Evolutionary conservation across 2,113 vertebrate species (phyloP), one percentile per base, ranked within the genome.

Genomic region (Ptilorrhoa leucosticta): DNA sequence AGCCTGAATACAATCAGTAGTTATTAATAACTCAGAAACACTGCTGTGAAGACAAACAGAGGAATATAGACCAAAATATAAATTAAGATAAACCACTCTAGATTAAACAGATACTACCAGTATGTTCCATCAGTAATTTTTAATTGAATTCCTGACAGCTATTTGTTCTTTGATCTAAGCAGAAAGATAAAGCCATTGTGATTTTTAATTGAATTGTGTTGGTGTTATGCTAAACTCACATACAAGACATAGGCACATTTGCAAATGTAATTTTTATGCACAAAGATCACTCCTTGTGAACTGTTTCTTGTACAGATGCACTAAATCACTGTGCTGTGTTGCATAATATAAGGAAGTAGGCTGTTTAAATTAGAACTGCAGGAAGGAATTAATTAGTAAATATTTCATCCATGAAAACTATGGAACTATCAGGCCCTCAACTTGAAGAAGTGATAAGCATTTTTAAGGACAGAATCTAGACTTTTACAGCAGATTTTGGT

Each of bases 121-220:
- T 70, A 76, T 45, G 47, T 87, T 96, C 79, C 80, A 96, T 91
- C 95, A 96, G 51, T 89, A 97, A 86, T 45, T 97, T 97, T 97
- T 97, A 97, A 97, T 93, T 96, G 77, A 87, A 81, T 96, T 95
- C n/a, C 91, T 70, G 94, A 54, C 83, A 42, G 39, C 61, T 89
- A 90, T 91, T 93, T 95, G 39, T 95, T 96, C 84, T 97, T 95
- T 97, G 90, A 92, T 93, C 82, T 96, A 86, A 93, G 66, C 72
- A 95, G 51, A 93, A 69, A 56, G 94, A 97, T 92, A 97, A 97
- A 91, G 33, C 14, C 20, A 75, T 93, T 97, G 91, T 95, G 90
- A 87, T 93, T 97, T 97, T 89, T 96, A 97, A 97, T 96, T 96
- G 61, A 93, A 96, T 97, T 96, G 69, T 45, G 22, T 73, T 69